Base-by-base conservation (phyloP, 37 sponge, comb jelly and placozoan species). In the Petrosia ficiformis region DNA sequence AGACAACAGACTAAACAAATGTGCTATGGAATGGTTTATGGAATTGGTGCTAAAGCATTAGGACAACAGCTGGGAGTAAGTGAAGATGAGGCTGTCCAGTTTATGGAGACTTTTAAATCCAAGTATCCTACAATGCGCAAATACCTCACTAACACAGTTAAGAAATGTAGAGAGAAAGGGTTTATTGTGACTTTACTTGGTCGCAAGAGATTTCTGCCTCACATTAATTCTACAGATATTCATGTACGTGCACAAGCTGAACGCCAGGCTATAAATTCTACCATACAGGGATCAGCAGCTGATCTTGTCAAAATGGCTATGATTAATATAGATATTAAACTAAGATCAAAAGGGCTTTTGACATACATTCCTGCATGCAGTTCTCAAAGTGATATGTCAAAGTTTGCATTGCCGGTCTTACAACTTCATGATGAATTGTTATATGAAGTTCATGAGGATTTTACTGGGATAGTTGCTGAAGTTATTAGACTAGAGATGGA, bases 1-100 rank as follows among this genome's bases (percentile, higher is more conserved):
- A 84, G 99, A 41, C 89, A 93, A 44, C 82, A 88, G 19, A 85
- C 99, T 39, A 99, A 99, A 60, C 93, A 93, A 59, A 79, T 99
- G 21, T 95, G 99, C 80, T 99, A 99, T 58, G 99, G 99, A 1
- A 95, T 99, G 80, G 25, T 99, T 28, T 99, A 99, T 70, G 99
- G 99, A 1, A 99, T 99, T 57, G 94, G 96, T 4, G 61, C 89
- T 19, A 88, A 80, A 38, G 83, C 84, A 37, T 79, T 99, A 16
- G 94, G 87, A 25, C 79, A 83, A 34, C 89, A 99, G 76, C 75
- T 99, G 54, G 78, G 74, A 16, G 82, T 95, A 25, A 10, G 57
- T 2, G 85, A 83, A n/a, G 78, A 82, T n/a, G 94, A 95, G 35
- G 99, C 99, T n/a, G 66, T 71, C 5, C 48, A 83, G 43, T 95